A percentile compares a stretch with the other conserved stretches of the same genome.
Conservation (phyloP, 2,113 vertebrate genomes). For the Catagonus wagneri region DNA sequence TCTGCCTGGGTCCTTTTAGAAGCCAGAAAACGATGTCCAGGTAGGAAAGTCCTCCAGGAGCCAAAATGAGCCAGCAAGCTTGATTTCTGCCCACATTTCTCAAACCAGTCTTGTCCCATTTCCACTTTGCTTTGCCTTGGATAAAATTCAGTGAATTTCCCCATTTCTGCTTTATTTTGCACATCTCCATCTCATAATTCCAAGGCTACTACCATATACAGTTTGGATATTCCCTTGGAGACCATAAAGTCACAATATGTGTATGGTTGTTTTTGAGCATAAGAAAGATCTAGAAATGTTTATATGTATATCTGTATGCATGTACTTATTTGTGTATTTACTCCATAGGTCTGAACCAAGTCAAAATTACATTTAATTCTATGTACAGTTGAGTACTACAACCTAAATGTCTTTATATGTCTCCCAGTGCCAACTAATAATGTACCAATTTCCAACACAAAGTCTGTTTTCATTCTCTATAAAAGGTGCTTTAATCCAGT, state of each 20-base stretch:
- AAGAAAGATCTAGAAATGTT: background rate
- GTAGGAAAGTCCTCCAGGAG: background rate
- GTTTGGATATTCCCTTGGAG: background rate
- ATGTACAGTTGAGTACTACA: background rate
- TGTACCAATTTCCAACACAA: slow-evolving; percentile 51
- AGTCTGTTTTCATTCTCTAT: slow-evolving; percentile 40
- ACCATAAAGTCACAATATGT: background rate
- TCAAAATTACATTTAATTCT: slow-evolving; percentile 46
- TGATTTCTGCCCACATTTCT: background rate
- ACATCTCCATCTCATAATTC: background rate
- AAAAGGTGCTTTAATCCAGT: slow-evolving; percentile 64
- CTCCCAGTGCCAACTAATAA: slow-evolving; percentile 11
- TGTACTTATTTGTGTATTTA: background rate
- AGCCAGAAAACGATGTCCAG: background rate
- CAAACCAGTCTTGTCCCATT: background rate
- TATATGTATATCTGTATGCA: background rate
- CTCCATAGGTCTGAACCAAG: background rate
- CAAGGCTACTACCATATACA: background rate
- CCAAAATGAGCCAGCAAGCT: background rate
- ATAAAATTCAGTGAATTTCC: background rate
- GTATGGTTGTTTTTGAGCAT: background rate
- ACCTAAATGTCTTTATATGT: background rate
- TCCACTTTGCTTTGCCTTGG: background rate
- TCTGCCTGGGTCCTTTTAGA: background rate
- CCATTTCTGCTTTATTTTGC: slow-evolving; percentile 12